Evolutionary conservation across 1,140 invertebrate genomes (phyloP).

Genomic region (Drosophila lacertosa): DNA sequence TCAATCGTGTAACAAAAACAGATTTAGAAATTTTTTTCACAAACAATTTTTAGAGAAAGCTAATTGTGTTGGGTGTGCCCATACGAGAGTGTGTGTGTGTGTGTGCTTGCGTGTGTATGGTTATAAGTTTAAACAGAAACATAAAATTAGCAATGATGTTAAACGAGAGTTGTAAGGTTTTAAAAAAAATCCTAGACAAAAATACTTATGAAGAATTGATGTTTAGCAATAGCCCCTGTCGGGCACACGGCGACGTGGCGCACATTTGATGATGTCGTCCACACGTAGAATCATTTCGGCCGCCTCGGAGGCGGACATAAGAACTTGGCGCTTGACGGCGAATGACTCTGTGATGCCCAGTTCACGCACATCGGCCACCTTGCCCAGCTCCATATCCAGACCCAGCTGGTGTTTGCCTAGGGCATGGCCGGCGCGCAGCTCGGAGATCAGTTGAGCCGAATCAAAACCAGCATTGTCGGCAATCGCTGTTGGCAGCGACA

Average conservation of each 20-base stretch:
- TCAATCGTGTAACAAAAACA: conserved; percentile 27
- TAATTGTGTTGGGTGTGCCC: conserved; percentile 24
- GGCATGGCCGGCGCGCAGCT: conserved; percentile 95
- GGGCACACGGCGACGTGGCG: conserved; percentile 94
- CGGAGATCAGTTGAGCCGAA: conserved; percentile 96
- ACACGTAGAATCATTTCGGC: conserved; percentile 99
- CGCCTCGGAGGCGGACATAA: conserved; percentile 97
- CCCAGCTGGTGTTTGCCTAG: conserved; percentile 91
- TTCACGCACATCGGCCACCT: conserved; percentile 93
- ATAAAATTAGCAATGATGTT: conserved; percentile 71
- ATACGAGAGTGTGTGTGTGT: conserved; percentile 40
- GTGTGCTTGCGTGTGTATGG: conserved; percentile 10
- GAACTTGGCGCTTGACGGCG: conserved; percentile 97
- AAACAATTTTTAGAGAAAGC: conserved; percentile 49
- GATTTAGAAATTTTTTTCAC: conserved; percentile 26
- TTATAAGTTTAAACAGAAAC: conserved; percentile 66
- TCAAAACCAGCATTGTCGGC: conserved; percentile 99
- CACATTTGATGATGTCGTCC: conserved; percentile 98
- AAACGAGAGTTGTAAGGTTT: conserved; percentile 66
- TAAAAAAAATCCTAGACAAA: conserved; percentile 74
- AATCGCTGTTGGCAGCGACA: conserved; percentile 96
- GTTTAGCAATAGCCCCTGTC: conserved; percentile 94
- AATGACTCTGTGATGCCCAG: conserved; percentile 98
- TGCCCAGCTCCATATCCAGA: conserved; percentile 95
- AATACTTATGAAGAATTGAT: conserved; percentile 64